phyloP scores from a whole-genome alignment of 2,113 vertebrate species.

The Zosterops lateralis region DNA sequence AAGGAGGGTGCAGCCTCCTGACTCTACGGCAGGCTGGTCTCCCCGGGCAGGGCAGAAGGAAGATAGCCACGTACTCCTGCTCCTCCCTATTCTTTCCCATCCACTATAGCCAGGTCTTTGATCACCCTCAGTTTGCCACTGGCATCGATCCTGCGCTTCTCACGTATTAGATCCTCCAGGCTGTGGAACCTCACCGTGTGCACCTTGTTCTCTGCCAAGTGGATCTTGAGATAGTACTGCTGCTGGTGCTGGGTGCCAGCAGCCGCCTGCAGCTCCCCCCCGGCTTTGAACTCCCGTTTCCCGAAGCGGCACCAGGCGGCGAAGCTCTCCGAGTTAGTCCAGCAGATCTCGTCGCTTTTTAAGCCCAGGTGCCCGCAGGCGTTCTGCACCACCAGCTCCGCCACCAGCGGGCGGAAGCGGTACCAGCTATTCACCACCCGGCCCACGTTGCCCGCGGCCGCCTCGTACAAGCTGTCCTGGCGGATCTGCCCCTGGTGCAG shows the following conservation, averaged over 20 bases:
- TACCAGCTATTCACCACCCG: slow-evolving; percentile 97
- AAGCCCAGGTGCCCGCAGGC: slow-evolving; percentile 93
- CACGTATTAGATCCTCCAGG: slow-evolving; percentile 95
- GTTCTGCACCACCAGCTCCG: slow-evolving; percentile 97
- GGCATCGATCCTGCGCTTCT: slow-evolving; percentile 93
- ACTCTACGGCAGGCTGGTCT: slow-evolving; percentile 59
- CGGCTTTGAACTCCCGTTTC: slow-evolving; percentile 97
- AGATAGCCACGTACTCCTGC: not conserved
- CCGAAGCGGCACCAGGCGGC: slow-evolving; percentile 99
- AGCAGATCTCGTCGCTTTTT: slow-evolving; percentile 92
- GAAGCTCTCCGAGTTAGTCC: slow-evolving; percentile 99
- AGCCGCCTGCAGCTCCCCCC: slow-evolving; percentile 87
- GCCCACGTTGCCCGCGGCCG: slow-evolving; percentile 87
- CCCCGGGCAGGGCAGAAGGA: slow-evolving; percentile 42
- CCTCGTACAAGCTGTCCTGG: slow-evolving; percentile 92
- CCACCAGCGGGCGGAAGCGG: slow-evolving; percentile 91
- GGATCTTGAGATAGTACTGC: slow-evolving; percentile 94
- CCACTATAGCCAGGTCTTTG: slow-evolving; percentile 88
- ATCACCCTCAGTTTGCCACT: slow-evolving; percentile 87
- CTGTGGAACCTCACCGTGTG: slow-evolving; percentile 94
- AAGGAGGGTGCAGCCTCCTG: slow-evolving; percentile 29
- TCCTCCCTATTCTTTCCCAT: slow-evolving; percentile 80
- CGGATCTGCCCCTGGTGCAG: slow-evolving; percentile 96
- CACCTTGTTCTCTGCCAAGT: slow-evolving; percentile 87
- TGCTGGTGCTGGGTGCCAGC: slow-evolving; percentile 76